phyloP scores from a whole-genome alignment of 1,140 invertebrate species.

The Drosophila insularis region DNA sequence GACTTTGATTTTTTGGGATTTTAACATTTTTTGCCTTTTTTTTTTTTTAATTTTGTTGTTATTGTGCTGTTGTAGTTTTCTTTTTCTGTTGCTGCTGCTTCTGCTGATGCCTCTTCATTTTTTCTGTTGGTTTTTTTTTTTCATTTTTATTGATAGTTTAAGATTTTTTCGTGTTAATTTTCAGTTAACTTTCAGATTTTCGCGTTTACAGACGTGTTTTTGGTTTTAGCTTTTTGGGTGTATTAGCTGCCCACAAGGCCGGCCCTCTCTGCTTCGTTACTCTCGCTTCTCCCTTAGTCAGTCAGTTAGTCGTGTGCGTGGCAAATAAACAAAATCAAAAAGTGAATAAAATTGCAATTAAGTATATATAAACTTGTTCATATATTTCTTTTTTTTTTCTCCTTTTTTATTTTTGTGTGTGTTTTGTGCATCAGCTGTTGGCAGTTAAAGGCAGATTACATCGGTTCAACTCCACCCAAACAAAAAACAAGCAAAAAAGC shows the following conservation, averaged over 20 bases:
- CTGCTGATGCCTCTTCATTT: slow-evolving; percentile 24
- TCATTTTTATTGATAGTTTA: slow-evolving; percentile 72
- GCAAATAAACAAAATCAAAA: slow-evolving; percentile 5
- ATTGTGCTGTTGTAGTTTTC: slow-evolving; percentile 25
- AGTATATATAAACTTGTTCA: background rate
- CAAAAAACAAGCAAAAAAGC: slow-evolving; percentile 19
- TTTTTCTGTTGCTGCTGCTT: slow-evolving; percentile 31
- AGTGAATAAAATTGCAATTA: slow-evolving; percentile 7
- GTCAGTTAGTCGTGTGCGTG: background rate
- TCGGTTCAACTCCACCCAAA: background rate
- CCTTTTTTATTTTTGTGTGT: background rate
- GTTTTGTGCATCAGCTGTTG: background rate
- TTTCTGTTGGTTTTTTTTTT: slow-evolving; percentile 33
- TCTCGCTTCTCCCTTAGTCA: background rate
- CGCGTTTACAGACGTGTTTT: slow-evolving; percentile 78
- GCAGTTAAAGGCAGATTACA: slow-evolving; percentile 21
- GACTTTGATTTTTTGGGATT: slow-evolving; percentile 82
- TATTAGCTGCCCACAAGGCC: background rate
- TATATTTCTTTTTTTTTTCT: background rate
- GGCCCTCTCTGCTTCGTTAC: too few relatives aligned
- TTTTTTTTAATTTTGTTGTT: slow-evolving; percentile 47
- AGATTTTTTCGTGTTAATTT: slow-evolving; percentile 75
- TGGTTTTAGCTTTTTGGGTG: slow-evolving; percentile 17
- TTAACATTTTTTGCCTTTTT: slow-evolving; percentile 69
- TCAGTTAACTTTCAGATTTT: slow-evolving; percentile 82